Evolutionary conservation across 2,113 vertebrate species (phyloP).

Genomic region (Apaloderma vittatum): DNA sequence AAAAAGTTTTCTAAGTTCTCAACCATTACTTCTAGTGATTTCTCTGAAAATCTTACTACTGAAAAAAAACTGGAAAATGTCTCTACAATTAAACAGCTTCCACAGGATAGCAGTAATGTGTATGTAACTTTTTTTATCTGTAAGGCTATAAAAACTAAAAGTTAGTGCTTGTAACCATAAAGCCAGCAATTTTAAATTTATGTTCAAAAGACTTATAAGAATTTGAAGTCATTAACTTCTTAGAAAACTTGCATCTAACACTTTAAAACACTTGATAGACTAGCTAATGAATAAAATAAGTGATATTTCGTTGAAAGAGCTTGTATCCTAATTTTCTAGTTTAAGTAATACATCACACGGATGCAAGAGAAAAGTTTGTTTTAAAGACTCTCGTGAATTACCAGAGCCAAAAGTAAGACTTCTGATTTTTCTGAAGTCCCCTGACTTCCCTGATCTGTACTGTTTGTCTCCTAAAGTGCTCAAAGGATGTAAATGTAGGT

Average conservation of each 20-base stretch:
- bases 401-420: neutral
- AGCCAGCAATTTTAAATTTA: conserved; percentile 41
- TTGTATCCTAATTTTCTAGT: neutral
- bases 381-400: neutral
- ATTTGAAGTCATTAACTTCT: conserved; percentile 42
- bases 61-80: conserved; percentile 15
- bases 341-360: neutral
- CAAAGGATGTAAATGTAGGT: neutral
- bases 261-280: neutral
- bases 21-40: neutral
- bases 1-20: neutral
- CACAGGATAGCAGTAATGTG: conserved; percentile 1
- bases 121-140: neutral
- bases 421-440: neutral
- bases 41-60: conserved; percentile 7
- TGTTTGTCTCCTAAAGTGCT: neutral
- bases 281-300: neutral
- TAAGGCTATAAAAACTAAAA: neutral
- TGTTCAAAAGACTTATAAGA: conserved; percentile 28
- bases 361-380: neutral
- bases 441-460: neutral
- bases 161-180: conserved; percentile 12
- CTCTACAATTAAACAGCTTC: conserved; percentile 58
- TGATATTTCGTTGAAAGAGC: neutral
- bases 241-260: neutral